phyloP scores from a whole-genome alignment of 2,113 vertebrate species.

The Paramisgurnus dabryanus region DNA sequence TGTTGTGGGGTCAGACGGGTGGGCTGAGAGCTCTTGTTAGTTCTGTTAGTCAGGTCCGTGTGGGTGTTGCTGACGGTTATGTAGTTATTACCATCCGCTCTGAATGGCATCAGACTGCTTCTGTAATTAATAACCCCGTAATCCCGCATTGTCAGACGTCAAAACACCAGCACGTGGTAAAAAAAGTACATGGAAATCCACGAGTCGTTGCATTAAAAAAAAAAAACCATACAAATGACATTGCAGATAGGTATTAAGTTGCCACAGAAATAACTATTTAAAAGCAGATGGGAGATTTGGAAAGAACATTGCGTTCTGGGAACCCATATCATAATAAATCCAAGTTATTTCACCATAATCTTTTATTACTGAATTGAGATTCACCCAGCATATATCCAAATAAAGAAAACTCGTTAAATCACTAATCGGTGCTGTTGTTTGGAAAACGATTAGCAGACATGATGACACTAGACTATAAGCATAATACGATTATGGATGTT shows the following conservation, averaged over 20 bases:
- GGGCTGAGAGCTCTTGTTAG: constrained; percentile 37
- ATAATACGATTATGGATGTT: constrained; percentile 84
- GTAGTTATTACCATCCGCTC: constrained; percentile 79
- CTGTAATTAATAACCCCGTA: constrained; percentile 82
- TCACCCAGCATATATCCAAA: constrained; percentile 60
- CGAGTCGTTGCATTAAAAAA: constrained; percentile 51
- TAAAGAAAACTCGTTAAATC: constrained; percentile 72
- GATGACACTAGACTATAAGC: constrained; percentile 72
- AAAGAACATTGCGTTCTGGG: constrained; percentile 68
- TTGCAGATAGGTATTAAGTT: constrained; percentile 70
- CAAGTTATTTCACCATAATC: constrained; percentile 68
- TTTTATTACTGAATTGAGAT: constrained; percentile 66
- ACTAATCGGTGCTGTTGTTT: constrained; percentile 75
- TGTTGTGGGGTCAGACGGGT: constrained; percentile 45
- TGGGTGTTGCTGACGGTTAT: constrained; percentile 71
- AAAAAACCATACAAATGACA: constrained; percentile 66
- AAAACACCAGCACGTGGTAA: constrained; percentile 56
- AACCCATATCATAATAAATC: constrained; percentile 68
- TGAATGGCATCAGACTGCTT: constrained; percentile 75
- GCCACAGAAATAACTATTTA: constrained; percentile 74
- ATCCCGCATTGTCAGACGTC: constrained; percentile 71
- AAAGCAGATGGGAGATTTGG: constrained; percentile 78
- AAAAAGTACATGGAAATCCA: constrained; percentile 29
- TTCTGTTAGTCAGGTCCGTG: constrained; percentile 48
- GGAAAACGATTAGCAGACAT: constrained; percentile 86